These are phyloP conservation scores for Halcyon badia DNA, from an alignment of 2,797 vertebrate species.

Conservation along the genomic window DNA sequence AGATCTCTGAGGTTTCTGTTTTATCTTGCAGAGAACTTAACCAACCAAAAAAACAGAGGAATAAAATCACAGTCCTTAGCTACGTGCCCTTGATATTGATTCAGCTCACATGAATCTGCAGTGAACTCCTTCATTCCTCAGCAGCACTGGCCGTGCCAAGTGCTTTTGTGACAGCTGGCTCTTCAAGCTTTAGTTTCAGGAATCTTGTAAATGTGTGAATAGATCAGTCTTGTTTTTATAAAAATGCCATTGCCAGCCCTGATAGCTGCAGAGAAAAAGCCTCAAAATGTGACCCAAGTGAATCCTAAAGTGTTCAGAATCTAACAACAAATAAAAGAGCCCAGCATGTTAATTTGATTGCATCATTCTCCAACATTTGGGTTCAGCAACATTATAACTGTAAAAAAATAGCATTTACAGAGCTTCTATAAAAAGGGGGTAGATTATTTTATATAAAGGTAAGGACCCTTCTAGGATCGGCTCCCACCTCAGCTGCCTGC, in stretches of 20 bases:
- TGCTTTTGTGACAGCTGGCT: not conserved
- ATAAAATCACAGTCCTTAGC: not conserved
- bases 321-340: slow-evolving; percentile 31
- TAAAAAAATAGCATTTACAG: slow-evolving; percentile 3
- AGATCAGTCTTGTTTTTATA: not conserved
- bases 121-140: not conserved
- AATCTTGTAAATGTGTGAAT: not conserved
- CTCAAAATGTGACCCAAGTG: slow-evolving; percentile 1
- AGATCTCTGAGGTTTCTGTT: not conserved
- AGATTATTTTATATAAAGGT: not conserved
- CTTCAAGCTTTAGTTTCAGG: not conserved
- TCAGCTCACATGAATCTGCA: not conserved
- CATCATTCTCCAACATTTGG: not conserved
- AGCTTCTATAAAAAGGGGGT: not conserved
- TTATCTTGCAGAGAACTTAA: not conserved
- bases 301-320: not conserved
- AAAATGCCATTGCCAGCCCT: not conserved
- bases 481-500: not conserved
- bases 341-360: not conserved
- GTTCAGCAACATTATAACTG: not conserved
- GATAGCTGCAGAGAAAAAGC: slow-evolving; percentile 1
- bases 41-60: not conserved
- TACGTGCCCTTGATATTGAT: not conserved
- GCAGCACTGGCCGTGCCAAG: not conserved
- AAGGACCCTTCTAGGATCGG: not conserved